phyloP scores from a whole-genome alignment of 2,113 vertebrate genomes.

The Centropus bengalensis region DNA sequence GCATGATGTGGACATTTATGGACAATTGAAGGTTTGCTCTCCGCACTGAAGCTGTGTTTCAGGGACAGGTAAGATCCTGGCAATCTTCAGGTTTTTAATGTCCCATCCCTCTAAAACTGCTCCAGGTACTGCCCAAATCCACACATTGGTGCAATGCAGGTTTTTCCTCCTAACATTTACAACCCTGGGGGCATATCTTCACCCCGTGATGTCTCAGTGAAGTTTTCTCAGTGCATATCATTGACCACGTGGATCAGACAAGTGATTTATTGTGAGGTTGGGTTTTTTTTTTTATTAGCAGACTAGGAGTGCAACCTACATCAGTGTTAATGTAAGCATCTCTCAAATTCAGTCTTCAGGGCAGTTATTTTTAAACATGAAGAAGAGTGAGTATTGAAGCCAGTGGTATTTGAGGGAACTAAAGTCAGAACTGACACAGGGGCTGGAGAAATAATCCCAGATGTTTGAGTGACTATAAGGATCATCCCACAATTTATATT shows the following conservation, averaged over 20 bases:
- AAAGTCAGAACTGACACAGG: not conserved
- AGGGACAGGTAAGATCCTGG: not conserved
- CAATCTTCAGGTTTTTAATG: not conserved
- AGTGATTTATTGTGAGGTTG: not conserved
- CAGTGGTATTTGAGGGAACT: not conserved
- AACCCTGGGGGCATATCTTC: not conserved
- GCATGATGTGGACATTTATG: not conserved
- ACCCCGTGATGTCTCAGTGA: not conserved
- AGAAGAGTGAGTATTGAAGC: not conserved
- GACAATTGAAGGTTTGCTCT: not conserved
- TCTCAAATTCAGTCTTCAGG: not conserved
- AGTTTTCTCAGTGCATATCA: not conserved
- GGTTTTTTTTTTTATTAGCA: not conserved
- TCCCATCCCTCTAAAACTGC: not conserved
- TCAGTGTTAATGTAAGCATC: not conserved
- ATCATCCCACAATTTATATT: not conserved
- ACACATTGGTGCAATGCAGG: accelerated
- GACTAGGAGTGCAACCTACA: not conserved
- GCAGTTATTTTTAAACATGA: slow-evolving; percentile 4
- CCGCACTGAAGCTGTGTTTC: not conserved
- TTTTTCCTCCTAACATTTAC: not conserved
- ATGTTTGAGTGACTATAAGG: not conserved
- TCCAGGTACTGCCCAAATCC: not conserved
- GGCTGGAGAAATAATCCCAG: not conserved
- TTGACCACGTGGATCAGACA: not conserved